Evolutionary conservation across 35 echinoderm and acorn worm species (phyloP).

Genomic region (Hemicentrotus pulcherrimus): DNA sequence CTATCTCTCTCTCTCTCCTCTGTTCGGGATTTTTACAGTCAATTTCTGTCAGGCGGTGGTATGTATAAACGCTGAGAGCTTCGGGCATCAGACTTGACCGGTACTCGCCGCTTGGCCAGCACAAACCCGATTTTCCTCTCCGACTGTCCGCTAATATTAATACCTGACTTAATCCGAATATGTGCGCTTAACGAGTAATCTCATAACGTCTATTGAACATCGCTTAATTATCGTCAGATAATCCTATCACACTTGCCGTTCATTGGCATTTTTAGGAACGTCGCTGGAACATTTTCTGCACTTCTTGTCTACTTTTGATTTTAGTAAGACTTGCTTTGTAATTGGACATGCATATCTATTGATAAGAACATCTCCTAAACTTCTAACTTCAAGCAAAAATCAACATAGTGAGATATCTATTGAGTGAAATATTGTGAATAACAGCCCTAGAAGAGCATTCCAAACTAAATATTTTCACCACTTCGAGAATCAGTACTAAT

Average conservation of each 20-base stretch:
- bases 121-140: constrained; percentile 26
- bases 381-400: not conserved
- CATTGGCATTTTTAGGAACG: not conserved
- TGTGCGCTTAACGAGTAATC: constrained; percentile 42
- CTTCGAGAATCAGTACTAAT: not conserved
- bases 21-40: not conserved
- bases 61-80: not conserved
- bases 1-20: not conserved
- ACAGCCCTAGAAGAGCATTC: not conserved
- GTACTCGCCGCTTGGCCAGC: not conserved
- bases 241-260: not conserved
- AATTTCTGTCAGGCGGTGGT: constrained; percentile 10
- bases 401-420: not conserved
- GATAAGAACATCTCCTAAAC: not conserved
- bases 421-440: not conserved
- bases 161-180: constrained; percentile 38
- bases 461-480: not conserved
- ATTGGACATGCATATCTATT: not conserved
- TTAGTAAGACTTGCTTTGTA: not conserved
- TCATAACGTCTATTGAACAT: constrained; percentile 38
- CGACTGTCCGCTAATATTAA: constrained; percentile 27
- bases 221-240: constrained; percentile 18
- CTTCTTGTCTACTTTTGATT: not conserved
- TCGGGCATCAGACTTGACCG: constrained; percentile 31
- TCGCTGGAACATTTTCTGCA: not conserved